Evolutionary conservation across 2,113 vertebrate species (phyloP).

Genomic region (Ifrita kowaldi): DNA sequence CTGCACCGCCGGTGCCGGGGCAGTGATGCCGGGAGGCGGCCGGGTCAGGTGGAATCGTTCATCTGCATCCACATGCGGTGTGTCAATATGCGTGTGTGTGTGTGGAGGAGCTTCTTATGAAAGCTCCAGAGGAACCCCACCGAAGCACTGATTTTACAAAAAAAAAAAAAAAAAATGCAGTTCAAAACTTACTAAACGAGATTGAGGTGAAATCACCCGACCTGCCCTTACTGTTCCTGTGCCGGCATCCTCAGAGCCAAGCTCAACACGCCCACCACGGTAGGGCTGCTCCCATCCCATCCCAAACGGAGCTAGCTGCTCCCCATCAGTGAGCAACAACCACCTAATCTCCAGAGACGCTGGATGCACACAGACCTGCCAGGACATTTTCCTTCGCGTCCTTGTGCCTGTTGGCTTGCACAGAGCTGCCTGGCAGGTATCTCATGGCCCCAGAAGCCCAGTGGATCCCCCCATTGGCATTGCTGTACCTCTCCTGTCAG

Average conservation of each 20-base stretch:
- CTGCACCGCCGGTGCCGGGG: too few relatives aligned
- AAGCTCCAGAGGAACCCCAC: neutral
- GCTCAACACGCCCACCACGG: fast-evolving
- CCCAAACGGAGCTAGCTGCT: neutral
- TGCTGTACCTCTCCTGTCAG: neutral
- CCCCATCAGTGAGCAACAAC: fast-evolving
- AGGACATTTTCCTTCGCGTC: fast-evolving
- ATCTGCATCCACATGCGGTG: neutral
- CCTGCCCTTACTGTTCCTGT: neutral
- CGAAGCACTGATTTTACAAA: fast-evolving
- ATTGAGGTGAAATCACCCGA: neutral
- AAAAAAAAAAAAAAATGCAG: neutral
- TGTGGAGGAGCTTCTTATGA: neutral
- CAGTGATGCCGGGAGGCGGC: neutral
- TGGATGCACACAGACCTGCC: fast-evolving
- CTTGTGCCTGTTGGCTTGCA: neutral
- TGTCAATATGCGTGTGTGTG: too few relatives aligned
- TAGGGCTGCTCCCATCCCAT: neutral
- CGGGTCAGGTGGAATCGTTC: neutral
- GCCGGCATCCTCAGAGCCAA: fast-evolving
- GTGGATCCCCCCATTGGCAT: fast-evolving
- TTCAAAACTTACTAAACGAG: neutral
- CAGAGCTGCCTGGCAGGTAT: neutral
- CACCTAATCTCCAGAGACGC: fast-evolving
- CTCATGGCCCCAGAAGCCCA: neutral